These are phyloP conservation scores for Druon quercuslanigerum DNA, from an alignment of 1,140 invertebrate species.

Conservation along the genomic window DNA sequence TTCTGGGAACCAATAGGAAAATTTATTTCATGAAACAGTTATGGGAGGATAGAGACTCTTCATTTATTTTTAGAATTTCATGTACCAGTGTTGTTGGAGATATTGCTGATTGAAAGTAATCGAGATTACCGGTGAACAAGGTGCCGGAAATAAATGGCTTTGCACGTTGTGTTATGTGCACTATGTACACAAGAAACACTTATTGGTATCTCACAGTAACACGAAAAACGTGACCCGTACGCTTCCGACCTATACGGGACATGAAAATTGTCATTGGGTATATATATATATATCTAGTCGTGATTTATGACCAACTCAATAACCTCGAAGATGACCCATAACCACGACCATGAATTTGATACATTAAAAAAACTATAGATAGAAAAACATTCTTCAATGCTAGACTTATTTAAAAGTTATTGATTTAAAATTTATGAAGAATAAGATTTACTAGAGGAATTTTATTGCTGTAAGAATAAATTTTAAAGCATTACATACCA, in stretches of 20 bases:
- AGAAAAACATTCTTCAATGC: too few species aligned
- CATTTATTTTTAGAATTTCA: constrained; percentile 12
- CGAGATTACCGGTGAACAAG: constrained; percentile 40
- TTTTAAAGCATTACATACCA: too few species aligned
- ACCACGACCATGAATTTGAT: neutral
- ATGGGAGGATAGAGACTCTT: neutral
- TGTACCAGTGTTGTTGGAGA: constrained; percentile 10
- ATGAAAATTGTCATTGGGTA: constrained; percentile 50
- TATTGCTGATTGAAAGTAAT: constrained; percentile 33
- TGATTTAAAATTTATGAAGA: too few species aligned
- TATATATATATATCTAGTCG: constrained; percentile 25
- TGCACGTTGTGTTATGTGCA: constrained; percentile 47
- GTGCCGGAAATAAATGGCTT: constrained; percentile 49
- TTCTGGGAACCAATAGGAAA: too few species aligned
- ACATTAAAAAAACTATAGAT: too few species aligned
- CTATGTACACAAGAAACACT: constrained; percentile 56
- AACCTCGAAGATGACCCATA: constrained; percentile 5
- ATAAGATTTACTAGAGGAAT: too few species aligned
- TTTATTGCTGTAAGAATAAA: too few species aligned
- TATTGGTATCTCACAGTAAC: constrained; percentile 49
- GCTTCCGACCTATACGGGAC: constrained; percentile 57
- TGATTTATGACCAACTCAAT: constrained; percentile 9
- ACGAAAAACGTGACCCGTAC: constrained; percentile 63
- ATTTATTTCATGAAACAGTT: too few species aligned
- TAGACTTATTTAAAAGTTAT: too few species aligned